Base-by-base conservation (phyloP, 2,113 vertebrate species). In the Holacanthus passer region DNA sequence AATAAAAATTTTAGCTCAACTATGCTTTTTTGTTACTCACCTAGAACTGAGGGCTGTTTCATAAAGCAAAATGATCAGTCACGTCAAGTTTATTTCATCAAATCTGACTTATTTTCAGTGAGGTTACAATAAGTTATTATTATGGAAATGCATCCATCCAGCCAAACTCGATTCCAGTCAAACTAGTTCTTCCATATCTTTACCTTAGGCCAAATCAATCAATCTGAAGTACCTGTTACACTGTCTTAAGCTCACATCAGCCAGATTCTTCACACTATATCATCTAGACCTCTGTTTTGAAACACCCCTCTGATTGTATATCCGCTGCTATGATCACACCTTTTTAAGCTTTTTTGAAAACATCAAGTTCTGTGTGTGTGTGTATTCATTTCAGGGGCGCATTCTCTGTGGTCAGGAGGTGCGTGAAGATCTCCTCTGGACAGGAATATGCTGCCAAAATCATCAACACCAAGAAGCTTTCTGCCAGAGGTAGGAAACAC, bases 391-490 rank as follows among this genome's bases (percentile, higher is more conserved):
- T 73, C 90, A 99, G 98, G 95, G 98, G 98, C 27, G 98, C 98
- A 1, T 99, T 99, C 92, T 99, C 98, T 52, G 96, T 99, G 88
- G 98, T 99, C 83, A 96, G 97, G 86, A 96, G 98, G 88, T 99
- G 98, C 27, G 96, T 99, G 95, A 99, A 99, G 95, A 99, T 99
- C 90, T 97, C 98, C 77, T 96, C 96, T 59, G 97, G 97, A 93
- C 98, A 99, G 89, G 98, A 99, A 89, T 99, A 96, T 45, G 98
- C 98, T 87, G 98, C 98, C 94, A 99, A 99, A 97, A 99, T 99
- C 91, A 99, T 99, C 96, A 99, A 99, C 95, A 99, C 98, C 93
- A 99, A 99, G 96, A 99, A 99, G 96, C 97, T 99, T 47, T 99
- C 98, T 32, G 97, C 98, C 89, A 96, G 98, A 96, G 98, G 98